Base-by-base conservation (phyloP, 2,888 invertebrate species). In the Tetramorium bicarinatum region DNA sequence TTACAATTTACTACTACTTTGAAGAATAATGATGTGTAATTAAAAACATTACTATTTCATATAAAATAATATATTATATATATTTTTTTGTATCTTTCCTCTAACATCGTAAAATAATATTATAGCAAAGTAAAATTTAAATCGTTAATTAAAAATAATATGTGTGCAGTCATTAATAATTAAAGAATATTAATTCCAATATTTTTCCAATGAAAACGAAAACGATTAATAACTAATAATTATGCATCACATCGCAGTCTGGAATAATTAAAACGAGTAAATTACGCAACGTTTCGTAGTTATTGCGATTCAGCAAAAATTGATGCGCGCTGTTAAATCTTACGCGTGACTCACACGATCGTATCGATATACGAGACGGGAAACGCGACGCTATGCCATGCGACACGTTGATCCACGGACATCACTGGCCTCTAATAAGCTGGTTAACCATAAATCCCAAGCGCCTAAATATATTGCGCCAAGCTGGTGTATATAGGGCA, bases 401-500 rank as follows among this genome's bases (percentile, higher is more conserved):
- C n/a, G 77, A 44, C 29, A 56, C 21, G 69, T 69, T 67, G 77
- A 77, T 67, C 77, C 62, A 66, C 49, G 74, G 69, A 66, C 74
- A 54, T 47, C 54, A 79, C 56, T 54, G 56, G 77, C 21, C 75
- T 67, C 64, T 86, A 85, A 88, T 82, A 86, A 86, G 64, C 72
- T 59, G 76, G 66, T 74, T 79, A 77, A 72, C 82, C 88, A 85
- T 88, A 87, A 88, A 88, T 87, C 75, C 49, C 76, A 59, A 61
- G 54, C 75, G 76, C 62, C 85, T 82, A 87, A 84, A 86, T 87
- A 86, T 83, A 87, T 83, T 72, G 83, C 52, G 25, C 84, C 72
- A 84, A 85, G 76, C 61, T 56, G 74, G 62, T 83, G 72, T 82
- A 87, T 85, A 87, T 85, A 88, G 79, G 77, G 84, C 87, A 85